phyloP scores from a whole-genome alignment of 1,140 invertebrate genomes.

The Nephila pilipes region DNA sequence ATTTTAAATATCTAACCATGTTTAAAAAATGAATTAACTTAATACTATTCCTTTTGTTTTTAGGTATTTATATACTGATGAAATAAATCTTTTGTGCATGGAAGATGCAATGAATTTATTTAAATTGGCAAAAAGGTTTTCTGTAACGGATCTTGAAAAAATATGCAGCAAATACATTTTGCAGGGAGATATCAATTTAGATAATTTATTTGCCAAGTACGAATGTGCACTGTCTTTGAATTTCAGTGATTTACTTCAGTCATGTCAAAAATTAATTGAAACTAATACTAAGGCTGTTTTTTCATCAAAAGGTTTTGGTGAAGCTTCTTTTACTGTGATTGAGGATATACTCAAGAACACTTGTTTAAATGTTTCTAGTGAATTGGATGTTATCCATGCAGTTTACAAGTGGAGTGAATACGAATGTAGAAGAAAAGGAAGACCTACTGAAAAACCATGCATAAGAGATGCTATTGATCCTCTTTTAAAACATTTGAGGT shows the following conservation, averaged over 20 bases:
- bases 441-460: constrained; percentile 9
- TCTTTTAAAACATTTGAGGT: constrained; percentile 12
- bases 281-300: constrained; percentile 8
- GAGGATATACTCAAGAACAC: constrained; percentile 29
- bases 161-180: background rate
- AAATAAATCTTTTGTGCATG: background rate
- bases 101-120: constrained; percentile 27
- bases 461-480: constrained; percentile 27
- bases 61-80: constrained; percentile 49
- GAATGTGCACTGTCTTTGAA: constrained; percentile 7
- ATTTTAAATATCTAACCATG: too few species aligned
- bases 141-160: background rate
- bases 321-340: background rate
- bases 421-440: constrained; percentile 12
- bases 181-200: background rate
- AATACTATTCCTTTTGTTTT: background rate
- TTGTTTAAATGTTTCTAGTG: constrained; percentile 5
- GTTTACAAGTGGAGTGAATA: background rate
- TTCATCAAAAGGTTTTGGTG: background rate
- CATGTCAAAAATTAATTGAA: constrained; percentile 1
- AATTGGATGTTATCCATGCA: background rate
- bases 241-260: background rate
- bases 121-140: background rate
- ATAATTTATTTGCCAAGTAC: constrained; percentile 46
- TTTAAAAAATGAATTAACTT: too few species aligned